A percentile compares a stretch with the other conserved stretches of the same genome.
Conservation (phyloP, 1,140 invertebrate genomes). For the Rhagoletis pomonella region DNA sequence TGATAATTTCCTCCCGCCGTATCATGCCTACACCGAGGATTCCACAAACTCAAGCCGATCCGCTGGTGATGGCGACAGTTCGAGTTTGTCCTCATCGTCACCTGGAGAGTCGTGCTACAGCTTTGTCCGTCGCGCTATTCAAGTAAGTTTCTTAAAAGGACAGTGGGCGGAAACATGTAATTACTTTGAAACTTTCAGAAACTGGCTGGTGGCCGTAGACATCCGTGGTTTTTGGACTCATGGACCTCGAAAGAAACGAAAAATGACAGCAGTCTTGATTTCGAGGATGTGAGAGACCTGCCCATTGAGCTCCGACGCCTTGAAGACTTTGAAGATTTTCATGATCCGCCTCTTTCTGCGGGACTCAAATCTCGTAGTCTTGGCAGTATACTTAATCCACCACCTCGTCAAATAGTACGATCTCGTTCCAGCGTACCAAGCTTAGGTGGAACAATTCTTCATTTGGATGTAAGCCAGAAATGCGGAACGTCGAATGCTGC, state of each 20-base stretch:
- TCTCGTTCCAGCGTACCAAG: slow-evolving; percentile 85
- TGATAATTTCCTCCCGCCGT: slow-evolving; percentile 76
- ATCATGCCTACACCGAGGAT: slow-evolving; percentile 82
- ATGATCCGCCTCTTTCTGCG: slow-evolving; percentile 74
- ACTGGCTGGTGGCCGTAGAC: slow-evolving; percentile 81
- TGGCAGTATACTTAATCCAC: slow-evolving; percentile 84
- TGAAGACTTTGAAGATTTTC: slow-evolving; percentile 81
- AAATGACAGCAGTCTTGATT: slow-evolving; percentile 77
- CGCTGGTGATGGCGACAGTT: slow-evolving; percentile 76
- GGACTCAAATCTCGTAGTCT: slow-evolving; percentile 78
- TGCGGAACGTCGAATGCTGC: neutral
- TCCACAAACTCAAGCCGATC: slow-evolving; percentile 74
- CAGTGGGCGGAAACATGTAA: neutral
- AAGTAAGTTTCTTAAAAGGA: slow-evolving; percentile 75
- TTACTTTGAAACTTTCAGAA: slow-evolving; percentile 75
- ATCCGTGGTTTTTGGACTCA: slow-evolving; percentile 87
- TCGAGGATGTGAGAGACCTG: slow-evolving; percentile 82
- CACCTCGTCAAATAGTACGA: slow-evolving; percentile 81
- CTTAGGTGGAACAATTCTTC: slow-evolving; percentile 74
- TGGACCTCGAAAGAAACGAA: slow-evolving; percentile 80
- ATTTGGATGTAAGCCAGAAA: slow-evolving; percentile 41
- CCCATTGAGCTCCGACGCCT: slow-evolving; percentile 92
- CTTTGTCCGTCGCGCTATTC: slow-evolving; percentile 91
- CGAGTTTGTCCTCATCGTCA: slow-evolving; percentile 90
- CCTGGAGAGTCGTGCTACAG: slow-evolving; percentile 96